Conservation (phyloP, 2,888 invertebrate genomes). For the Tridacna gigas region DNA sequence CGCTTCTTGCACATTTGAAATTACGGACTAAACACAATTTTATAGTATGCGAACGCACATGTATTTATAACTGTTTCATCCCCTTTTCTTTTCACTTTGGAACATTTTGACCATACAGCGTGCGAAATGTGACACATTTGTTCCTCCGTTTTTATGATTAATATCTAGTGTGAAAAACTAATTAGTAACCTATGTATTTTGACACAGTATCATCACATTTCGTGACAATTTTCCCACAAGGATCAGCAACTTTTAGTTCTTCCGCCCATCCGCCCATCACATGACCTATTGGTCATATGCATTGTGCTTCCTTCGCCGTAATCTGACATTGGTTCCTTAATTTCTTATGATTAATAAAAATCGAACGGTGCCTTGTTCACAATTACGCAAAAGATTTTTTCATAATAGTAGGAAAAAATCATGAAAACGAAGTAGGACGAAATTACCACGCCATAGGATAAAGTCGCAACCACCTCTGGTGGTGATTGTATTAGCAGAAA, state of each 20-base stretch:
- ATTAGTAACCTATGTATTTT: slow-evolving; percentile 21
- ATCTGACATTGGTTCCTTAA: background rate
- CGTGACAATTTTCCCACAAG: slow-evolving; percentile 57
- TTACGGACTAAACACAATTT: too few relatives aligned
- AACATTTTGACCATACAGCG: too few relatives aligned
- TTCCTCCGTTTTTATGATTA: background rate
- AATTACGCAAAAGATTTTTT: too few relatives aligned
- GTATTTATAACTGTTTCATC: too few relatives aligned
- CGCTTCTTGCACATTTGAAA: too few relatives aligned
- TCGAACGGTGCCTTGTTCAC: too few relatives aligned
- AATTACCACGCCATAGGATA: background rate
- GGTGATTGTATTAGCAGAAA: background rate
- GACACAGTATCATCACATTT: slow-evolving; percentile 19
- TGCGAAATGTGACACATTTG: too few relatives aligned
- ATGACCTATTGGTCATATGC: background rate
- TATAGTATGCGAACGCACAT: too few relatives aligned
- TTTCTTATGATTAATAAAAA: too few relatives aligned
- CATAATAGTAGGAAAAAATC: too few relatives aligned
- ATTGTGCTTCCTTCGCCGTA: background rate
- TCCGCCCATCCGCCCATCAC: background rate
- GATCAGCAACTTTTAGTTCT: background rate
- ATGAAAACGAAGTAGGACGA: too few relatives aligned
- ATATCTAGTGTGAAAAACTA: slow-evolving; percentile 20
- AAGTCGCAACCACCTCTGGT: background rate
- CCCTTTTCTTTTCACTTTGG: too few relatives aligned